These are phyloP conservation scores for Chrysolina oricalcia DNA, from an alignment of 2,888 invertebrate genomes.

Conservation along the genomic window DNA sequence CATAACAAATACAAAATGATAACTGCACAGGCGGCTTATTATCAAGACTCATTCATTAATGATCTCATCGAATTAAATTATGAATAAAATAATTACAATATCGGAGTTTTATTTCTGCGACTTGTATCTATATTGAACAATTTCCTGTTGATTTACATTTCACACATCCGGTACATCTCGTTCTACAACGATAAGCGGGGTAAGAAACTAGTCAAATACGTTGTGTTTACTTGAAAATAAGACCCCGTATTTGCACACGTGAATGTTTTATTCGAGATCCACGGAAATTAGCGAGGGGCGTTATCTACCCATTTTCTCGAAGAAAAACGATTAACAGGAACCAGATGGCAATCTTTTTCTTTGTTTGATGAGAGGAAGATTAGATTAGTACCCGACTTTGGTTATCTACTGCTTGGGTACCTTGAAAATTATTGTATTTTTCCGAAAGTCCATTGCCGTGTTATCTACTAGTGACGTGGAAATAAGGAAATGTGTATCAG, in stretches of 20 bases:
- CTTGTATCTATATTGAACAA: constrained; percentile 54
- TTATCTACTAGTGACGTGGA: neutral
- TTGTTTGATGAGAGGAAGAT: constrained; percentile 36
- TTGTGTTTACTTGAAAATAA: constrained; percentile 37
- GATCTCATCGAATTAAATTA: neutral
- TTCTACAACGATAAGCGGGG: constrained; percentile 37
- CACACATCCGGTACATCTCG: constrained; percentile 54
- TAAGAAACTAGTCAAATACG: constrained; percentile 35
- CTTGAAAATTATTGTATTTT: neutral
- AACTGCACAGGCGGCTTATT: neutral
- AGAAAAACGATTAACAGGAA: constrained; percentile 38
- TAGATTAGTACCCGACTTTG: constrained; percentile 27
- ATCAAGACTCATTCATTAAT: constrained; percentile 1
- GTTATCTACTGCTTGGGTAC: constrained; percentile 1
- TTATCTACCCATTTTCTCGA: constrained; percentile 31
- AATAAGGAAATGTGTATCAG: neutral
- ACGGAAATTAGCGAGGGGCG: constrained; percentile 31
- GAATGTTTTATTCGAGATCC: constrained; percentile 33
- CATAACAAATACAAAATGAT: neutral
- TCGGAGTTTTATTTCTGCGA: constrained; percentile 25
- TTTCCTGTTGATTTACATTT: constrained; percentile 57
- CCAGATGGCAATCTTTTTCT: constrained; percentile 37
- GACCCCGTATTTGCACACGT: constrained; percentile 46
- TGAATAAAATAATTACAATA: constrained; percentile 14
- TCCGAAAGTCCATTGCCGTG: neutral